Evolutionary conservation across 2,797 vertebrate species (phyloP), one percentile per base, ranked within the genome.

Genomic region (Megaceryle alcyon): DNA sequence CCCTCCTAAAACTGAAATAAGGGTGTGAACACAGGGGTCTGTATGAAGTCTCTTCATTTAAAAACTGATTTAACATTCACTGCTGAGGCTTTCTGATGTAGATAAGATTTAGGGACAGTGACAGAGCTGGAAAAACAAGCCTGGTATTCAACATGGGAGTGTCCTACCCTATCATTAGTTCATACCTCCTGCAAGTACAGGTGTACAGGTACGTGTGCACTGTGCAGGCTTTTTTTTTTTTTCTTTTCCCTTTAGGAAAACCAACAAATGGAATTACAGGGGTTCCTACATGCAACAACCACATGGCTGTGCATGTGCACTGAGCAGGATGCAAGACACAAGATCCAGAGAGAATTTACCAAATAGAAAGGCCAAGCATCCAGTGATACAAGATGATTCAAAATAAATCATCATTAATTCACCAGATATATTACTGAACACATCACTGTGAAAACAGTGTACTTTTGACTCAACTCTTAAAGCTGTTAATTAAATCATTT

Each of bases 61-160:
- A 77, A 84, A 94, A 61, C 3, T 26, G 31, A 92, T 70, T 49
- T 83, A 81, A 63, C 15, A 59, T 73, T 82, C 63, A 60, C 33
- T 19, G 16, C 28, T 76, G 43, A 83, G 72, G 77, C 61, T 43
- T 94, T 90, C 61, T 90, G 54, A 51, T 66, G 33, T 25, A 82
- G 96, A n/a, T 82, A 94, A 88, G 80, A 69, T 64, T 65, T 84
- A 88, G 86, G 73, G 70, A 95, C 72, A 76, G 63, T 39, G 73
- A 90, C 48, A 90, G 51, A 86, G 46, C 77, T 92, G 90, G 90
- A 86, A 93, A 95, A 94, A 88, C 73, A 75, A 88, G 91, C 73
- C 66, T 57, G 35, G 33, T 68, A 70, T 70, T 90, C 73, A 84
- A 79, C 54, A 66, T 17, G 48, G 82, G 86, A 73, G 68, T 71